Evolutionary conservation across 2,888 invertebrate species (phyloP).

Genomic region (Rhabditoides inermis): DNA sequence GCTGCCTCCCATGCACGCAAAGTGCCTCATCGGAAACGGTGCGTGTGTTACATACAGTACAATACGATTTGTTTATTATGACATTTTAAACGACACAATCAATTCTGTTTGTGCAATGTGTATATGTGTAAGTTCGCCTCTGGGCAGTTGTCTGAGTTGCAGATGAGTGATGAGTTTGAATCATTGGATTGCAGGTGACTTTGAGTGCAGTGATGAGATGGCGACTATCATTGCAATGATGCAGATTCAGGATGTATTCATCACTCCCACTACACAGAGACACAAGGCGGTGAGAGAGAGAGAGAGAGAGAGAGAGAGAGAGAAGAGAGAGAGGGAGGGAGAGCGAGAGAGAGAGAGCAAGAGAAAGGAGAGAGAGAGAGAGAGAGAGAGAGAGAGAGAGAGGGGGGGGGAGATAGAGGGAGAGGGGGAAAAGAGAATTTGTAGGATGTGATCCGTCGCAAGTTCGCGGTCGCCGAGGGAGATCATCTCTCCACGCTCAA

Average conservation of each 20-base stretch:
- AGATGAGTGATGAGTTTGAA: background rate
- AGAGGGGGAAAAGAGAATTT: background rate
- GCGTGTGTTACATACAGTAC: no score
- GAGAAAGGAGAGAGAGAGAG: background rate
- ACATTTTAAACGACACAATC: no score
- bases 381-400: background rate
- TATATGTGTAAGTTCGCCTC: no score
- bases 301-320: background rate
- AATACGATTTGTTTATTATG: no score
- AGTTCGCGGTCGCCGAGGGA: constrained; percentile 61
- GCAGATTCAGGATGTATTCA: constrained; percentile 83
- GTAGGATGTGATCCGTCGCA: constrained; percentile 40
- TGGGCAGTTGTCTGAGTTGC: no score
- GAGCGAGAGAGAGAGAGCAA: background rate
- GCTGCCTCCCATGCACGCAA: constrained; percentile 74
- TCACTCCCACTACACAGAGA: constrained; percentile 62
- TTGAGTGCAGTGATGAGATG: constrained; percentile 84
- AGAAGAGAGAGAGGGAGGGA: background rate
- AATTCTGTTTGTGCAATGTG: no score
- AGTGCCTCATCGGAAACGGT: constrained; percentile 72
- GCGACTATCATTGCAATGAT: constrained; percentile 81
- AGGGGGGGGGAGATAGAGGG: background rate
- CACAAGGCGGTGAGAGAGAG: constrained; percentile 41
- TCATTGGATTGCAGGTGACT: constrained; percentile 60
- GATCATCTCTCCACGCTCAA: constrained; percentile 86